Conservation (phyloP, 2,797 vertebrate genomes). For the Poliocrania exsul region DNA sequence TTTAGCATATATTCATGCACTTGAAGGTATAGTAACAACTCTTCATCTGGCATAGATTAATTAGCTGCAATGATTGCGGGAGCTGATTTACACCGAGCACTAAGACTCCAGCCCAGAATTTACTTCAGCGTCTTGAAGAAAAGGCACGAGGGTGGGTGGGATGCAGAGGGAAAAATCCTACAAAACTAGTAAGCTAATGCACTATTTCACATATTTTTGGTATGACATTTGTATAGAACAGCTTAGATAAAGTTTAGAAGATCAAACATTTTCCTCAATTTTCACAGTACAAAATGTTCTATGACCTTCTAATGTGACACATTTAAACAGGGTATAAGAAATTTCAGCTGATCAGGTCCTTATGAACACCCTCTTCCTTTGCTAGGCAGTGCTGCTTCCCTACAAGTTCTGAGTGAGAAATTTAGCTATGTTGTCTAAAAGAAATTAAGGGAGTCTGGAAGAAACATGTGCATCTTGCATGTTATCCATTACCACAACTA, state of each 20-base stretch:
- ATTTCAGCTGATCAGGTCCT: background rate
- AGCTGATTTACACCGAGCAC: conserved; percentile 20
- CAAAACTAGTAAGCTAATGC: background rate
- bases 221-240: background rate
- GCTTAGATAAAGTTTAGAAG: conserved; percentile 14
- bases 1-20: conserved; percentile 14
- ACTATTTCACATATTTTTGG: background rate
- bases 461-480: background rate
- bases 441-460: background rate
- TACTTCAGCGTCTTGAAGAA: background rate
- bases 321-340: background rate
- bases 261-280: conserved; percentile 5
- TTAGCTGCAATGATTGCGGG: background rate
- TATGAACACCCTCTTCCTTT: background rate
- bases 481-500: background rate
- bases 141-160: background rate
- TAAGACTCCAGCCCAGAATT: conserved; percentile 36
- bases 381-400: background rate
- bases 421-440: background rate
- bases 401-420: conserved; percentile 33
- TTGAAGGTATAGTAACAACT: conserved; percentile 9
- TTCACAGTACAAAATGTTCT: conserved; percentile 8
- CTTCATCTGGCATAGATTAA: conserved; percentile 33
- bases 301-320: conserved; percentile 43
- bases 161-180: background rate